These are phyloP conservation scores for Myotis brandtii DNA, from an alignment of 2,113 vertebrate species.

Conservation along the genomic window DNA sequence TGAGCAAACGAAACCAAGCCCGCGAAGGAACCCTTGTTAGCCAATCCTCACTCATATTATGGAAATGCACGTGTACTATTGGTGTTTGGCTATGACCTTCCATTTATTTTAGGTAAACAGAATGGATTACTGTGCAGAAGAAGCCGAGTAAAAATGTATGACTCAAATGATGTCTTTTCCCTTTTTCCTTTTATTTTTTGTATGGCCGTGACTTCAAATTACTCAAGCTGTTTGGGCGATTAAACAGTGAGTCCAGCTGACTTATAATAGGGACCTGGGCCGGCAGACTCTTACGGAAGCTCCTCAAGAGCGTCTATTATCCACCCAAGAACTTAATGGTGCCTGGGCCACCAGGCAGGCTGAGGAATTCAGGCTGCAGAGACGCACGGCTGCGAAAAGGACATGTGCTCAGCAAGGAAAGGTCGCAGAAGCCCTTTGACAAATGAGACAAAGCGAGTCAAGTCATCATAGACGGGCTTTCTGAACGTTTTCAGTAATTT, in stretches of 20 bases:
- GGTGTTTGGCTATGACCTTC: background rate
- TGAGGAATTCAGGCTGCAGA: slow-evolving; percentile 54
- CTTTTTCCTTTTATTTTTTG: background rate
- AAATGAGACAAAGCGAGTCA: slow-evolving; percentile 73
- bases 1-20: background rate
- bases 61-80: background rate
- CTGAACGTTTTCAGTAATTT: slow-evolving; percentile 76
- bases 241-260: slow-evolving; percentile 64
- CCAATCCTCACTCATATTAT: background rate
- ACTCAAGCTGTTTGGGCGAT: slow-evolving; percentile 73
- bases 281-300: slow-evolving; percentile 54
- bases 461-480: slow-evolving; percentile 68
- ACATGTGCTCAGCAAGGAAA: slow-evolving; percentile 67
- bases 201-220: slow-evolving; percentile 69
- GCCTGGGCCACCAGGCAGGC: slow-evolving; percentile 73
- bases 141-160: background rate
- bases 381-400: slow-evolving; percentile 41
- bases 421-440: slow-evolving; percentile 70
- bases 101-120: background rate
- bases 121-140: background rate
- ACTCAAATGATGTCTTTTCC: background rate
- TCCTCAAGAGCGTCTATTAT: slow-evolving; percentile 71
- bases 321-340: slow-evolving; percentile 75
- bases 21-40: background rate
- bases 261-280: slow-evolving; percentile 68